Evolutionary conservation across 2,797 vertebrate species (phyloP), one percentile per base, ranked within the genome.

Genomic region (Hylomyscus alleni): DNA sequence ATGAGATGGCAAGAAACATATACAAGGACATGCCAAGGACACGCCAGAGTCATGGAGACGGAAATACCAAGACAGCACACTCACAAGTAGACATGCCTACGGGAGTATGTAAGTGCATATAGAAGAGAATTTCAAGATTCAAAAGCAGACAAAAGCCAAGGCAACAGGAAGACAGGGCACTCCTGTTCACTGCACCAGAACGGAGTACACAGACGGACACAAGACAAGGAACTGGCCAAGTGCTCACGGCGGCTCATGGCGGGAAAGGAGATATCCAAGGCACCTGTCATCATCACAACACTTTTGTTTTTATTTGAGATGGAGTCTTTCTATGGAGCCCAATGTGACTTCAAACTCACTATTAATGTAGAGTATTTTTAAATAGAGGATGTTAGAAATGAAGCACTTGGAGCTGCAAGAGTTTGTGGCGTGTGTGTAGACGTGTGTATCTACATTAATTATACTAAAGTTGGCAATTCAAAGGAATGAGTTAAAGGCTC

Each of bases 51-150:
- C 34, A 20, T 6, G 13, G 37, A 37, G 0, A 62, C 24, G 26
- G 52, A 77, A 52, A 47, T 31, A 50, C 17, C 1, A 26, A 86
- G 60, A 65, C 3, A 0, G 2, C n/a, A 29, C 0, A 5, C 6
- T 0, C 0, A 17, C 1, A 34, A 19, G 56, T 0, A 0, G 0
- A 34, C 58, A 40, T 0, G 3, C 0, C 4, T 34, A 14, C 24
- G 20, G 52, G 65, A 6, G 60, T 26, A 24, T 24, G 31, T 3
- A 40, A 26, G 22, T 0, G 2, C n/a, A 20, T 20, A 37, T 20
- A 37, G 29, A 22, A 67, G n/a, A 75, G 24, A 73, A 54, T 0
- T 8, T 8, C 14, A n/a, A 87, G 56, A 6, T 67, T 13, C 29
- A 40, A 58, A 60, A 69, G 29, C 11, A 44, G 31, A 62, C 22